phyloP scores from a whole-genome alignment of 1,140 invertebrate genomes.

The Lutraria rhynchaena region DNA sequence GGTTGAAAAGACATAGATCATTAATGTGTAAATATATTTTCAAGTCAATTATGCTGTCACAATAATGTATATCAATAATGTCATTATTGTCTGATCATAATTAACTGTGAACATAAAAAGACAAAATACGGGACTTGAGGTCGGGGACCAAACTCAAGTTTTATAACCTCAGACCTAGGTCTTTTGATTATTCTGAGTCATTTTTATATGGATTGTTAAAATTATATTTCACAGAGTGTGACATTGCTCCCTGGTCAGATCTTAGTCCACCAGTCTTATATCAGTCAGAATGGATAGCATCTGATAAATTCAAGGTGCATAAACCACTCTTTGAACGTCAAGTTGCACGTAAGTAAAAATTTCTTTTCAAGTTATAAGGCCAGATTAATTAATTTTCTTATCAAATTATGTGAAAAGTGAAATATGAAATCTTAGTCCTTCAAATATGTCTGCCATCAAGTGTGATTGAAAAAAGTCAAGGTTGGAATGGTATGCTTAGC shows the following conservation, averaged over 20 bases:
- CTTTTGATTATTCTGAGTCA: too few species aligned
- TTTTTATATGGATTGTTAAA: too few species aligned
- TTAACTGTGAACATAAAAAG: too few species aligned
- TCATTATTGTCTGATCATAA: too few species aligned
- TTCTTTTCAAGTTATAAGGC: neutral
- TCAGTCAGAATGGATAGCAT: slow-evolving; percentile 22
- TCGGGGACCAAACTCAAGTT: too few species aligned
- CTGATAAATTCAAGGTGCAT: neutral
- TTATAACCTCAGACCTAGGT: too few species aligned
- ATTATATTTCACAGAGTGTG: slow-evolving; percentile 23
- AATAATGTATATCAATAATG: too few species aligned
- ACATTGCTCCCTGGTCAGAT: slow-evolving; percentile 43
- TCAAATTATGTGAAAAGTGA: neutral
- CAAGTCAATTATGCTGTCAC: too few species aligned
- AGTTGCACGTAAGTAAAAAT: slow-evolving; percentile 13
- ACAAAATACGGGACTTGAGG: too few species aligned
- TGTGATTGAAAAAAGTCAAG: neutral
- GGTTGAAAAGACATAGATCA: too few species aligned
- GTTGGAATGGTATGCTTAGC: neutral
- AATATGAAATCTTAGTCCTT: too few species aligned
- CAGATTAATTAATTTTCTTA: neutral
- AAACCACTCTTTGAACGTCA: slow-evolving; percentile 25
- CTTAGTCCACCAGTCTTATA: slow-evolving; percentile 22
- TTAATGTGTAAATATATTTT: too few species aligned
- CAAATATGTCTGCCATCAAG: neutral